Evolutionary conservation across 92 coral and sea anemone genomes (phyloP), one percentile per base, ranked within the genome.

Genomic region (Zoanthus solanderi): DNA sequence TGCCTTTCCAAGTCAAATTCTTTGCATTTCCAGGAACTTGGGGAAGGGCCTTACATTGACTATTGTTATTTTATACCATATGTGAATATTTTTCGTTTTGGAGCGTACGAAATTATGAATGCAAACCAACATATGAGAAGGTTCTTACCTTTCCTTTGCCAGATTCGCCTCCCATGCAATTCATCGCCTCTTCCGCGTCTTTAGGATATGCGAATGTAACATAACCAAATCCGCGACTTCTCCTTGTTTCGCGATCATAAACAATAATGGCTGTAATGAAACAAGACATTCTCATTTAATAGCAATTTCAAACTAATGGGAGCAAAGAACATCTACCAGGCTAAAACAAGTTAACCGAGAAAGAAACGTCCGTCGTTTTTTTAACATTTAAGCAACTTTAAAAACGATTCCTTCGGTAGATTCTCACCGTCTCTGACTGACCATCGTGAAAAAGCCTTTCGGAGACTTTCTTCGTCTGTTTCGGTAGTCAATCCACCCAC

Each of bases 191-290:
- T 31, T 90, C 93, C 0, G 99, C 99, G 78, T 95, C 99, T 23
- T 87, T 83, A 7, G 90, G 89, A 34, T 92, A 94, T 2, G 90
- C 78, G 79, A 97, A 97, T 44, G 94, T 84, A 75, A 97, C 99
- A 90, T 97, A 97, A 15, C 99, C 99, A 92, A 97, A 97, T 18
- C 98, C 98, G 16, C 99, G 92, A 34, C 98, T 95, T 72, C 94
- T 89, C 12, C 94, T 90, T 0, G 99, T 95, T 72, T 95, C 98
- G 0, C 95, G 92, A 85, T 97, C 99, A 76, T 94, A 93, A 54
- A 97, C 99, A 75, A 97, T 89, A 31, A 96, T 95, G 15, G 93
- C 99, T 97, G 90, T 12, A 83, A 68, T 12, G 18, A 84, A 86
- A 60, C 3, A 52, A 47, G 44, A 7, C 23, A 23, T 23, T 23